Base-by-base conservation (phyloP, 2,113 vertebrate species). In the Gnathonemus echidnorhynchus region DNA sequence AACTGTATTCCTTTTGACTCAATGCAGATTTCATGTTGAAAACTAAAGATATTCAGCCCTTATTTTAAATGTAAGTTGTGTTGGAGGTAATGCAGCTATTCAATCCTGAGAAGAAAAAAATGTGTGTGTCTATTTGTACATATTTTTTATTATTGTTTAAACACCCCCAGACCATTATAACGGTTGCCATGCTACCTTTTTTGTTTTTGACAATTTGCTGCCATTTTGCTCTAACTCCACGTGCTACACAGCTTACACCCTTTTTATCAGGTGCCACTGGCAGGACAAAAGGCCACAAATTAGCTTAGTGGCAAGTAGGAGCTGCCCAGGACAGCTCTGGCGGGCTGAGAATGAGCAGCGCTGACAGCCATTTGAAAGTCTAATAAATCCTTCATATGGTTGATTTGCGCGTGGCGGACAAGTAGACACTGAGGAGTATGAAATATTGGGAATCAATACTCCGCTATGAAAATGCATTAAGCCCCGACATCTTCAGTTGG, bases 391-490 rank as follows among this genome's bases (percentile, higher is more conserved):
- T 96, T 98, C 97, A 97, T 96, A 96, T 97, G 96, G 95, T 96
- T 96, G 96, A 96, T 95, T 97, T 97, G 93, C 93, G 92, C 95
- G 95, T 92, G 93, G 94, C 95, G 95, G 97, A 97, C 95, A 95
- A 95, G 96, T 93, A 94, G 96, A 97, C 97, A 96, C 97, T 97
- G 96, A 96, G 95, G 95, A 94, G 95, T 96, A 96, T 95, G 95
- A 97, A 96, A 97, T 97, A 98, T 97, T 97, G 97, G 97, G 97
- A 98, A 98, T 98, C 98, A 96, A 97, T 99, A 95, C 89, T 92
- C 95, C 95, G 94, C 95, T 97, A 97, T 98, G 97, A 97, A 97
- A 98, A 98, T 97, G 97, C 96, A 97, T 98, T 97, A 97, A 94
- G 95, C 95, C 94, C 95, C 95, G 93, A 93, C 96, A 96, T 96